Percentiles rank a stretch among this genome's conserved stretches.
Evolutionary conservation across 2,797 vertebrate species (phyloP).

Genomic region (Ctenochaetus hawaiiensis): DNA sequence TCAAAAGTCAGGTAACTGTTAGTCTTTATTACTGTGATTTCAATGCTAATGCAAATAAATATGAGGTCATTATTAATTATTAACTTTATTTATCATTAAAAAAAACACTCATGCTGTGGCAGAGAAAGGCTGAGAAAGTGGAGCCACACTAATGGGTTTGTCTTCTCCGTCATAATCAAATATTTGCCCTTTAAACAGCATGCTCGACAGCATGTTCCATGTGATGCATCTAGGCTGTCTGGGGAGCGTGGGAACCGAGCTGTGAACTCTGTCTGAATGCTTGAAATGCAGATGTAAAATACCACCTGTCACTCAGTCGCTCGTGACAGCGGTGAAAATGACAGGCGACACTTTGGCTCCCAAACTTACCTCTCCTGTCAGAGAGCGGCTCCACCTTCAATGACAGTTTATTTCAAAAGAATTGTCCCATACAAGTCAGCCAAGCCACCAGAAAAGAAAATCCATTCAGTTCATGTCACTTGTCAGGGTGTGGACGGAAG

Average conservation of each 20-base stretch:
- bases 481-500: slow-evolving; percentile 21
- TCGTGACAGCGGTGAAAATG: background rate
- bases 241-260: slow-evolving; percentile 37
- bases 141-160: too few relatives aligned
- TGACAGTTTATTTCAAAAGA: background rate
- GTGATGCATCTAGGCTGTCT: background rate
- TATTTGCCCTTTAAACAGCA: too few relatives aligned
- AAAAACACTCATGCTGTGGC: too few relatives aligned
- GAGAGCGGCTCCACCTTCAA: slow-evolving; percentile 16
- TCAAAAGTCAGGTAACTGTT: too few relatives aligned
- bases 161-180: too few relatives aligned
- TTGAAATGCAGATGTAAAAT: slow-evolving; percentile 28
- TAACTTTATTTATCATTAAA: too few relatives aligned
- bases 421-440: background rate
- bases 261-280: background rate
- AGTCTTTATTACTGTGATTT: too few relatives aligned
- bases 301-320: slow-evolving; percentile 12
- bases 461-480: fast-evolving
- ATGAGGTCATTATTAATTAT: too few relatives aligned
- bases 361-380: background rate
- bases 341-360: background rate
- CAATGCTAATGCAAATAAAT: too few relatives aligned
- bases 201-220: background rate
- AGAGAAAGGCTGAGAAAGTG: too few relatives aligned
- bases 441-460: background rate